Evolutionary conservation across 2,888 invertebrate genomes (phyloP), one percentile per base, ranked within the genome.

Genomic region (Dexiosoma caninum): DNA sequence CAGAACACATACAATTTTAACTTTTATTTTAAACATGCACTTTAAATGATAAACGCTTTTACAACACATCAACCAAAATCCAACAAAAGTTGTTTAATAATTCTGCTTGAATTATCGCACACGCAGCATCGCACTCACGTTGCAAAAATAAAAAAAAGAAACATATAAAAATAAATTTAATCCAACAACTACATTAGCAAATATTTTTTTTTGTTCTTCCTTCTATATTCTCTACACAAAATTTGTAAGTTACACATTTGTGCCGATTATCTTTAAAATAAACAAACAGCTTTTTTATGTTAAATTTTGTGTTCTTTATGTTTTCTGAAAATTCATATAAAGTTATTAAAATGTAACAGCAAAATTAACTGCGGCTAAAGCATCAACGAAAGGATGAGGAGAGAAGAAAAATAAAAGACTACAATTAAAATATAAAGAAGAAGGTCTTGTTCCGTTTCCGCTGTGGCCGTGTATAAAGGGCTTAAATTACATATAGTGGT

Each of bases 391-490:
- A 19, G 8, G 10, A 55, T 32, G 14, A 19, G 8, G 27, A n/a
- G n/a, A 2, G 4, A 62, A 40, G 9, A 57, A 76, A 21, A 66
- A n/a, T n/a, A n/a, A n/a, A 62, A n/a, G 27, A n/a, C 23, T n/a
- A 5, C n/a, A n/a, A n/a, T n/a, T n/a, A 19, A 16, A 42, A 44
- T 72, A 27, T 27, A 27, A 46, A 19, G 32, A 10, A 77, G 40
- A 51, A 74, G 55, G 62, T 74, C 75, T 66, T 79, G 79, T 81
- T 83, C 82, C 83, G 83, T 79, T 83, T 83, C 83, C 82, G 83
- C 83, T 78, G 81, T 67, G 79, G 53, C 70, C 57, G 32, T 37
- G 21, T 46, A 66, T 71, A 55, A 64, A 53, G 23, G n/a, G 23
- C 60, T 76, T 46, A 57, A 46, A 57, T n/a, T n/a, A 37, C 16